Evolutionary conservation across 2,113 vertebrate species (phyloP), one percentile per base, ranked within the genome.

Genomic region (Oceanodroma tethys): DNA sequence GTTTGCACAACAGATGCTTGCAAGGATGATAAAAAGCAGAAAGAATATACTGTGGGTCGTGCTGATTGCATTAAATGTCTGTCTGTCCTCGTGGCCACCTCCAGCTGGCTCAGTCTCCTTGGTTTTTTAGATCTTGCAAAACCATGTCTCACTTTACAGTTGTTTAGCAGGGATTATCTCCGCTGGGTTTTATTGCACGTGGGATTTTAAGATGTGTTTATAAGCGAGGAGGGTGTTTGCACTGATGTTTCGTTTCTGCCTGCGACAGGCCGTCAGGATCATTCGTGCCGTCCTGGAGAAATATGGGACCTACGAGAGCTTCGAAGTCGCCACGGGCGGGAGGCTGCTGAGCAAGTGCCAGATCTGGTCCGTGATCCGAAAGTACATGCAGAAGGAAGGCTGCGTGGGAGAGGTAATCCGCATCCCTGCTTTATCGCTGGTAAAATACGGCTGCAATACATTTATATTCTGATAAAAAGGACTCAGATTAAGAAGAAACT

Each of bases 301-400:
- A 95, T 99, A 99, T 19, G 99, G 98, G 21, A 98, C 98, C 88
- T 99, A 99, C 1, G 99, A 99, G 97, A 98, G 96, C 97, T 99
- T 99, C 9, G 99, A 99, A 96, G 99, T 99, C 1, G 97, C 98
- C 81, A 99, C 99, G 0, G 99, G 99, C 0, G 99, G 99, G 70
- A 98, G 96, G 86, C 95, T 99, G 62, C 98, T 99, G 58, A 99
- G 99, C 32, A 99, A 99, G 72, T 99, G 99, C 97, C 99, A 99
- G 88, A 99, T 99, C 82, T 99, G 99, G 99, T 98, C 99, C 0
- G 93, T 98, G 3, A 99, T 99, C 32, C 98, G 99, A 58, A 99
- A 98, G 96, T 99, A 99, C 94, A 98, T 99, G 98, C 99, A 99
- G 98, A 99, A 99, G 93, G 99, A 99, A 92, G 98, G 99, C 97